Conservation (phyloP, 1,140 invertebrate species). For the Brachionus sp. region DNA sequence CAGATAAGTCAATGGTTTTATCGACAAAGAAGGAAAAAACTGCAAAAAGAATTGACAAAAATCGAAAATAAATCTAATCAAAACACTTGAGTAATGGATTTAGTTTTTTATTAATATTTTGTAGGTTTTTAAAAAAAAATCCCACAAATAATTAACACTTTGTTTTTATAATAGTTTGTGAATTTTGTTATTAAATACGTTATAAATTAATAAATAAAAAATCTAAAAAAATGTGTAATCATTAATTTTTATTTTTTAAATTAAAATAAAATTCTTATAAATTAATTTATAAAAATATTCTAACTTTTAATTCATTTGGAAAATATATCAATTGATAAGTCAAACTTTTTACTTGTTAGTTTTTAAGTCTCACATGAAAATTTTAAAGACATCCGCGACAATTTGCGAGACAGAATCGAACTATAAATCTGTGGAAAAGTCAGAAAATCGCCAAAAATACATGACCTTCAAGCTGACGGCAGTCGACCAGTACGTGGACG, state of each 20-base stretch:
- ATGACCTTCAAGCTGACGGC: constrained; percentile 34
- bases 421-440: constrained; percentile 45
- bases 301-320: background rate
- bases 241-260: background rate
- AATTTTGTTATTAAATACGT: background rate
- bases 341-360: background rate
- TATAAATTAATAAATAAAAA: background rate
- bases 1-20: background rate
- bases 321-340: background rate
- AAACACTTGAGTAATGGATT: background rate
- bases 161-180: background rate
- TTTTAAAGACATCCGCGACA: constrained; percentile 46
- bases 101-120: background rate
- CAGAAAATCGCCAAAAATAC: constrained; percentile 33
- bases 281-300: background rate
- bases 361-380: background rate
- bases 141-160: background rate
- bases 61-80: background rate
- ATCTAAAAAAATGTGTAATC: background rate
- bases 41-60: background rate
- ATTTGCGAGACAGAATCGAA: constrained; percentile 34
- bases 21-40: background rate
- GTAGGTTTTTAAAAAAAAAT: background rate
- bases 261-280: background rate
- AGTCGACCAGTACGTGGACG: constrained; percentile 43